Evolutionary conservation across 1,140 invertebrate species (phyloP), one percentile per base, ranked within the genome.

Genomic region (Drosophila kanapiae): DNA sequence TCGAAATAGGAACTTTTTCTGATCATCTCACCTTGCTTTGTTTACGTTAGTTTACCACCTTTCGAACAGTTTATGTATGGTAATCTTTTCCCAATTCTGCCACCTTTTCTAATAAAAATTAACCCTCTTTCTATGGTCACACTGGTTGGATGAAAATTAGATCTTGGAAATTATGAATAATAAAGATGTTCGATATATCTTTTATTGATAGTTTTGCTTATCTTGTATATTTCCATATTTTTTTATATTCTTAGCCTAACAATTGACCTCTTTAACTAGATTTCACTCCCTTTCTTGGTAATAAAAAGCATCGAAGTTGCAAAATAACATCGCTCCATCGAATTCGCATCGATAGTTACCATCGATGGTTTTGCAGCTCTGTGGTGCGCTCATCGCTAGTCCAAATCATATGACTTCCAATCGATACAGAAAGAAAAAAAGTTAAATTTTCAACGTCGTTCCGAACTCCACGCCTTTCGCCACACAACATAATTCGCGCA

Each of bases 351-450:
- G 48, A 51, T 51, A 51, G 27, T 10, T 10, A 11, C n/a, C 14
- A 2, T 31, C 29, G 10, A 29, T 31, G 27, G 10, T 49, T n/a
- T 49, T 51, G 49, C 49, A 33, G 31, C 49, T 51, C 49, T 18
- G 49, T 18, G 49, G 29, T 7, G 27, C n/a, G 10, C 29, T 29
- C 49, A 51, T 51, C 49, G 16, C 49, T 18, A 51, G 33, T 1
- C 13, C 1, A 37, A 88, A 90, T 88, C 84, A 88, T 88, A 88
- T 88, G 84, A 87, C 84, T 87, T 82, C 85, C 77, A 75, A 88
- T 88, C 84, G 85, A 88, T 88, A 86, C 76, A 88, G 65, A 82
- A 82, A 80, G 80, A 75, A 84, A 82, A 88, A 84, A 75, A 80
- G 78, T 88, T 88, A 72, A 56, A 59, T 68, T 80, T 87, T 80